Conservation (phyloP, 2,888 invertebrate species). For the Synanthedon tipuliformis region DNA sequence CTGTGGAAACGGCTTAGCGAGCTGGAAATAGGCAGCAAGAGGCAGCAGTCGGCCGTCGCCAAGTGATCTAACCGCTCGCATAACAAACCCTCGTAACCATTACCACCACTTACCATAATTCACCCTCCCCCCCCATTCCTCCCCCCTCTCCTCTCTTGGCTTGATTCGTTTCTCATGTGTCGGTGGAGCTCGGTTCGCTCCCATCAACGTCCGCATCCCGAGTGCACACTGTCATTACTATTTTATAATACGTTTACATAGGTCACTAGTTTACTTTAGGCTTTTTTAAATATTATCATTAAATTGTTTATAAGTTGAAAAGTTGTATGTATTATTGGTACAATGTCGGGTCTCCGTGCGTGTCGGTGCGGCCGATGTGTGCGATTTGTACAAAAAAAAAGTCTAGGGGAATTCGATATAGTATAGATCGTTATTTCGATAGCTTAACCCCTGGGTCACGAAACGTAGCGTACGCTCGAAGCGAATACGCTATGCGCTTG, state of each 20-base stretch:
- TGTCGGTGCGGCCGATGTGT: constrained; percentile 41
- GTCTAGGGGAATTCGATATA: constrained; percentile 39
- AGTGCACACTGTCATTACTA: constrained; percentile 45
- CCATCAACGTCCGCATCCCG: constrained; percentile 31
- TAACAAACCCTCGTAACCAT: neutral
- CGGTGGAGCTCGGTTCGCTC: neutral
- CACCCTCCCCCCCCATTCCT: constrained; percentile 18
- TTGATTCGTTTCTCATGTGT: constrained; percentile 46
- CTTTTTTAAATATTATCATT: constrained; percentile 57
- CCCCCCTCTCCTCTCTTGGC: constrained; percentile 53
- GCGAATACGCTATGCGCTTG: too few relatives aligned
- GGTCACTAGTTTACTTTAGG: constrained; percentile 62
- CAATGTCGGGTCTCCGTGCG: constrained; percentile 55
- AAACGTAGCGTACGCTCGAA: too few relatives aligned
- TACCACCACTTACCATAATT: neutral
- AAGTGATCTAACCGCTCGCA: constrained; percentile 66
- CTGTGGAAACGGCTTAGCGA: constrained; percentile 96
- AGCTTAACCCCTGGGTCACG: constrained; percentile 10
- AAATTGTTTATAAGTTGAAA: constrained; percentile 66
- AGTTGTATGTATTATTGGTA: constrained; percentile 63
- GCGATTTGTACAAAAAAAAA: constrained; percentile 51
- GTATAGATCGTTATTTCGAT: neutral
- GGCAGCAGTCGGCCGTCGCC: constrained; percentile 51
- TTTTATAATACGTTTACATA: constrained; percentile 54
- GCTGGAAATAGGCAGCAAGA: constrained; percentile 81